Percentiles rank a stretch among this genome's conserved stretches.
Evolutionary conservation across 2,888 invertebrate genomes (phyloP).

Genomic region (Latheticus oryzae): DNA sequence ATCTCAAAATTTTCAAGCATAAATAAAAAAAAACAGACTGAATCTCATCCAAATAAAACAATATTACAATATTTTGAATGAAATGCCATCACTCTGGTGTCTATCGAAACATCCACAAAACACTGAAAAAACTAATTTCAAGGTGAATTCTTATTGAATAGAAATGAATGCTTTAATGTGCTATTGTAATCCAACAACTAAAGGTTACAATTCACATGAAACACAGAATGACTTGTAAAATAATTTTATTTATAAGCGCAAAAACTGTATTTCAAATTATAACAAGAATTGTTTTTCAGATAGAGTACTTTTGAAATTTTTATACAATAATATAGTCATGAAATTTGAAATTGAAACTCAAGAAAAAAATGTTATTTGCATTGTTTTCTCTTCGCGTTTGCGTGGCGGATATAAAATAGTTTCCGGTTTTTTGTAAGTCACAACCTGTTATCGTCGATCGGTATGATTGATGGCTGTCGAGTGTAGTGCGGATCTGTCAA

Average conservation of each 20-base stretch:
- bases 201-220: slow-evolving; percentile 30
- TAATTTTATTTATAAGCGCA: too few species aligned
- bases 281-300: too few species aligned
- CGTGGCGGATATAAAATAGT: slow-evolving; percentile 10
- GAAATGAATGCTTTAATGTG: slow-evolving; percentile 15
- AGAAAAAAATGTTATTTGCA: too few species aligned
- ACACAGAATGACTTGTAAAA: slow-evolving; percentile 34
- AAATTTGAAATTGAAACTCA: too few species aligned
- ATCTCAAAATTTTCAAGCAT: too few species aligned
- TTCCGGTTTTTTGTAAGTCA: slow-evolving; percentile 33
- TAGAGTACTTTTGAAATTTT: too few species aligned
- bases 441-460: slow-evolving; percentile 39
- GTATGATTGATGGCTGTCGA: slow-evolving; percentile 43
- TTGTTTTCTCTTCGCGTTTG: slow-evolving; percentile 5
- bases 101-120: slow-evolving; percentile 7
- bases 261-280: too few species aligned
- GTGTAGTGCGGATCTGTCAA: slow-evolving; percentile 43
- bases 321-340: too few species aligned
- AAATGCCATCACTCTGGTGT: too few species aligned
- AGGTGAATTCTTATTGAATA: slow-evolving; percentile 24
- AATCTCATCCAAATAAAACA: too few species aligned
- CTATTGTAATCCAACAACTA: slow-evolving; percentile 40
- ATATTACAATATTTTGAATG: too few species aligned
- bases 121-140: slow-evolving; percentile 23
- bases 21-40: too few species aligned